phyloP scores from a whole-genome alignment of 2,113 vertebrate species.

The Chitala chitala region DNA sequence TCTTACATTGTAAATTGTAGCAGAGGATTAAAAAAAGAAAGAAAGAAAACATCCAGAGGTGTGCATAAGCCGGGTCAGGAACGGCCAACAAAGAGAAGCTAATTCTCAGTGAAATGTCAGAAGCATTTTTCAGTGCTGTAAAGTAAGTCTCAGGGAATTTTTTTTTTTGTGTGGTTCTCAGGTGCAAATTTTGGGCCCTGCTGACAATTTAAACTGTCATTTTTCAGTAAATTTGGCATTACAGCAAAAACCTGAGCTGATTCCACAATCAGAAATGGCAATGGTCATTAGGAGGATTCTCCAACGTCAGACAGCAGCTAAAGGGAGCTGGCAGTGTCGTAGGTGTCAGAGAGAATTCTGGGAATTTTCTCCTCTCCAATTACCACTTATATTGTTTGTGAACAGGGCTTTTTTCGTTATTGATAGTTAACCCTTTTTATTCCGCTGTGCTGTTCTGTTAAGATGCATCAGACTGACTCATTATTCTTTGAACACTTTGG shows the following conservation, averaged over 20 bases:
- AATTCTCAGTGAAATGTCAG: constrained; percentile 41
- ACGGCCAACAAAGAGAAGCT: constrained; percentile 18
- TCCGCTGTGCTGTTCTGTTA: no score
- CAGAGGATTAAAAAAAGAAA: not conserved
- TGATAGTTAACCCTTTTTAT: not conserved
- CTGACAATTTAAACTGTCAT: not conserved
- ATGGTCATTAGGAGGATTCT: not conserved
- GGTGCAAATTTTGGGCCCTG: constrained; percentile 17
- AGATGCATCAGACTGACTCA: no score
- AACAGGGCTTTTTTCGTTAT: no score
- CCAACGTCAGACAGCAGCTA: not conserved
- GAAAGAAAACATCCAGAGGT: not conserved
- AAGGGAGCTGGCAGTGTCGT: no score
- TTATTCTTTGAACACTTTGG: not conserved
- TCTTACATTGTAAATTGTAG: not conserved
- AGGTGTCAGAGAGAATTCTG: no score
- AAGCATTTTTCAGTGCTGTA: constrained; percentile 35
- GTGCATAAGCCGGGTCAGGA: constrained; percentile 20
- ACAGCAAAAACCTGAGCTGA: not conserved
- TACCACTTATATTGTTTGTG: no score
- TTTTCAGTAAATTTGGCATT: not conserved
- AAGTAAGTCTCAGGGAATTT: constrained; percentile 33
- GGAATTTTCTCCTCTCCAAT: no score
- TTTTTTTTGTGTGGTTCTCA: constrained; percentile 12
- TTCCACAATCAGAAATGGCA: not conserved